phyloP scores from a whole-genome alignment of 2,888 invertebrate species.

The Drosophila planitibia region DNA sequence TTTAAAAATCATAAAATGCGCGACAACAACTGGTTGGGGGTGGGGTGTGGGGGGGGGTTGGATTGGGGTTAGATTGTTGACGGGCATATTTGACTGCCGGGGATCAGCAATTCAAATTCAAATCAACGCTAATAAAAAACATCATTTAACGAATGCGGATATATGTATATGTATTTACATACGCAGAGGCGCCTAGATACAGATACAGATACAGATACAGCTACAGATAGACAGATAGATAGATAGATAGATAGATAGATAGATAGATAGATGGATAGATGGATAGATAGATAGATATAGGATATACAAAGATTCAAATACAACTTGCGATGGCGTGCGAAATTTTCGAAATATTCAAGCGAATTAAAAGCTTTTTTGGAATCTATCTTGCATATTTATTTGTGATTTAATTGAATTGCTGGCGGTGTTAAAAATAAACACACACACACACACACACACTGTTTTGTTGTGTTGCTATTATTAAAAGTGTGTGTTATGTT shows the following conservation, averaged over 20 bases:
- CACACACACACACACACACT: neutral
- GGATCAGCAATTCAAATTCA: constrained; percentile 38
- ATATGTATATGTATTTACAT: neutral
- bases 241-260: neutral
- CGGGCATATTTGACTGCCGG: neutral
- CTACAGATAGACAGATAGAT: constrained; percentile 3
- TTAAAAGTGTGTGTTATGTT: constrained; percentile 14
- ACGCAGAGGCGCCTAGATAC: neutral
- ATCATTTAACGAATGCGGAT: constrained; percentile 16
- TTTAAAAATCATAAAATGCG: constrained; percentile 50
- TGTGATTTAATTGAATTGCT: constrained; percentile 79
- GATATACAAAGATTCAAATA: constrained; percentile 10
- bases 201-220: neutral
- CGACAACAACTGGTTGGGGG: constrained; percentile 32
- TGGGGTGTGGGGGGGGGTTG: neutral
- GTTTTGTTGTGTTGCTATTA: constrained; percentile 30
- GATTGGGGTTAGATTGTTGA: neutral
- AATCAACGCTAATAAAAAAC: constrained; percentile 33
- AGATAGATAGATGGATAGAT: neutral
- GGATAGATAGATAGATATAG: neutral
- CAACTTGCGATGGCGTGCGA: constrained; percentile 29
- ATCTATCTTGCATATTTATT: constrained; percentile 67
- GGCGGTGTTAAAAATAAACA: constrained; percentile 71
- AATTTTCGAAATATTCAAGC: constrained; percentile 35
- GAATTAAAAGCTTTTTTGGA: constrained; percentile 69